Evolutionary conservation across 2,113 vertebrate genomes (phyloP), one percentile per base, ranked within the genome.

Genomic region (Heloderma charlesbogerti): DNA sequence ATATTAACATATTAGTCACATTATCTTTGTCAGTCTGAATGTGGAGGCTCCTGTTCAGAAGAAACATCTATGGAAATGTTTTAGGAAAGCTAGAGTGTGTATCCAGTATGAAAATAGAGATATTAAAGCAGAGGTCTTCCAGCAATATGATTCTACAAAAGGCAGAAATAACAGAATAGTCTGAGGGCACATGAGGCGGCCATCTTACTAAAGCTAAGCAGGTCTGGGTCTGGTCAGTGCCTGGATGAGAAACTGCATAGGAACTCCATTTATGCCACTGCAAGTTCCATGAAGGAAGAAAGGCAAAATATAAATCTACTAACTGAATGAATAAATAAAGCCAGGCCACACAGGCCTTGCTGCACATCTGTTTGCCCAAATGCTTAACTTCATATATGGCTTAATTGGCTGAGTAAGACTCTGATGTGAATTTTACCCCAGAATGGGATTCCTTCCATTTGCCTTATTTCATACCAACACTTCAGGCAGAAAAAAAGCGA

Each of bases 341-440:
- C n/a, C 54, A 10, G 25, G 57, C 51, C 60, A 85, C 40, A 48
- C 31, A 80, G 43, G 40, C 40, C 29, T 79, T 67, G 40, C 16
- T 40, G 8, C 48, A 54, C n/a, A 40, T 84, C 27, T 40, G 57
- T 66, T 57, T 66, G n/a, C 31, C 72, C 74, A 12, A 51, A 9
- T 78, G 22, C 83, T 67, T n/a, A 79, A n/a, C 20, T 31, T 37
- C 79, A 34, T 74, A 2, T 48, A 54, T 51, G 25, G 12, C 63
- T 82, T 83, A 88, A 90, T 77, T 45, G 67, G 51, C 75, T n/a
- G 20, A 75, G 10, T 27, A 67, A 90, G 48, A 79, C 85, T 45
- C 51, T 54, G 51, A 84, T 54, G 6, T 51, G 18, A 84, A 79
- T 71, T 84, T 87, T 69, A 78, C 12, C 63, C 37, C 25, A n/a